Evolutionary conservation across 2,797 vertebrate species (phyloP), one percentile per base, ranked within the genome.

Genomic region (Mormyrus proboscirostris): DNA sequence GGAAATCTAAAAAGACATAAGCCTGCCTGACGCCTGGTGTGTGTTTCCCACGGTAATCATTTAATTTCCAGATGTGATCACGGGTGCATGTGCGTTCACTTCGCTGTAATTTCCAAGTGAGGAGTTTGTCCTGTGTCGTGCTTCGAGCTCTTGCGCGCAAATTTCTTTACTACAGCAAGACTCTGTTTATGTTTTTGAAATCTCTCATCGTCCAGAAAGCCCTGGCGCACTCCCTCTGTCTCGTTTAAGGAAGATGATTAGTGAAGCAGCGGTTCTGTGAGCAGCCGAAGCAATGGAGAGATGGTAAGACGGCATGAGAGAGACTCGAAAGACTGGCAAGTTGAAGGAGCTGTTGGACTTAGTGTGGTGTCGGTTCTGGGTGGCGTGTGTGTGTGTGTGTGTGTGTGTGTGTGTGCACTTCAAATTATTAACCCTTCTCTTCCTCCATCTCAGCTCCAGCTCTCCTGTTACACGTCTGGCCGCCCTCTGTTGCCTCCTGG

Each of bases 271-370:
- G 92, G 93, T 93, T 92, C 93, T 95, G 95, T 96, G 95, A 96
- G 96, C 92, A 95, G 92, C 92, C 90, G 94, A 95, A 96, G 95
- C 95, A 94, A 96, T 96, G 96, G 95, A 96, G 96, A 95, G 95
- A 96, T 96, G 96, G 96, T 96, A 95, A 96, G 95, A 92, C 90
- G 92, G 91, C 93, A 91, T 90, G 90, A 91, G 90, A 88, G 89
- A 91, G 83, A 90, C 91, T 88, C 19, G 92, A 93, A 92, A 91
- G 89, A 90, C 91, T 90, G 92, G 91, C 91, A 94, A 93, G 93
- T 76, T 79, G 50, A 79, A 44, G 16, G 38, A 82, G 89, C 91
- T 89, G 91, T 90, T 89, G 85, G 49, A 89, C 91, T 93, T 92
- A 92, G 91, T 91, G 92, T 94, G 94, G 94, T 86, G 91, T 92